Percentiles rank a stretch among this genome's conserved stretches.
Conservation (phyloP, 2,888 invertebrate genomes). For the Tuta absoluta region DNA sequence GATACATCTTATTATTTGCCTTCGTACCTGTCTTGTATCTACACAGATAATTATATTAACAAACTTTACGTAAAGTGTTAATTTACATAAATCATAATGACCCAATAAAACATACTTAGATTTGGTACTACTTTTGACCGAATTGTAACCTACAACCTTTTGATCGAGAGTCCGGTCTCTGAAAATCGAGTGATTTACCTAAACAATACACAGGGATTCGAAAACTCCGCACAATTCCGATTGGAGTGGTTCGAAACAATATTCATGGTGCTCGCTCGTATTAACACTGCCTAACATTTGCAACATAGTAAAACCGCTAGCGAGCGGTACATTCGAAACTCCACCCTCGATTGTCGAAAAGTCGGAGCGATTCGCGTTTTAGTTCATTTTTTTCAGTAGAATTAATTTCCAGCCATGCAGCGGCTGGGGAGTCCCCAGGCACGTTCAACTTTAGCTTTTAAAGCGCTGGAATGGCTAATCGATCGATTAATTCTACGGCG, state of each 20-base stretch:
- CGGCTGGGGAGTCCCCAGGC: slow-evolving; percentile 65
- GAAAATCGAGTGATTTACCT: too few relatives aligned
- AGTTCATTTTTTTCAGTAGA: slow-evolving; percentile 58
- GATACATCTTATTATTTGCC: too few relatives aligned
- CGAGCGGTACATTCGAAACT: slow-evolving; percentile 40
- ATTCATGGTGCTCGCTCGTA: slow-evolving; percentile 32
- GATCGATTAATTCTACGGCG: slow-evolving; percentile 76
- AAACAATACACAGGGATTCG: not conserved
- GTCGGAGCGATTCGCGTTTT: slow-evolving; percentile 46
- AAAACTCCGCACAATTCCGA: not conserved
- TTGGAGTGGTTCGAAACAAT: slow-evolving; percentile 40
- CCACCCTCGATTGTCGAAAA: slow-evolving; percentile 59
- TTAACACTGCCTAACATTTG: slow-evolving; percentile 22
- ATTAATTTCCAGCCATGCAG: slow-evolving; percentile 66
- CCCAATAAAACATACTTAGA: too few relatives aligned
- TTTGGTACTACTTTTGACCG: too few relatives aligned
- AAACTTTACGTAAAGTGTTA: too few relatives aligned
- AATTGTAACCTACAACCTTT: too few relatives aligned
- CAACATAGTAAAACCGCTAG: slow-evolving; percentile 25
- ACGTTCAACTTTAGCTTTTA: slow-evolving; percentile 72
- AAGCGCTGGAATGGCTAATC: slow-evolving; percentile 72
- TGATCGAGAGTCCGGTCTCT: too few relatives aligned
- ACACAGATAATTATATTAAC: too few relatives aligned
- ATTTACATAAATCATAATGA: too few relatives aligned
- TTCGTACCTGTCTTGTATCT: too few relatives aligned